Percentiles rank a stretch among this genome's conserved stretches.
Evolutionary conservation across 1,140 invertebrate genomes (phyloP).

Genomic region (Cherax destructor): DNA sequence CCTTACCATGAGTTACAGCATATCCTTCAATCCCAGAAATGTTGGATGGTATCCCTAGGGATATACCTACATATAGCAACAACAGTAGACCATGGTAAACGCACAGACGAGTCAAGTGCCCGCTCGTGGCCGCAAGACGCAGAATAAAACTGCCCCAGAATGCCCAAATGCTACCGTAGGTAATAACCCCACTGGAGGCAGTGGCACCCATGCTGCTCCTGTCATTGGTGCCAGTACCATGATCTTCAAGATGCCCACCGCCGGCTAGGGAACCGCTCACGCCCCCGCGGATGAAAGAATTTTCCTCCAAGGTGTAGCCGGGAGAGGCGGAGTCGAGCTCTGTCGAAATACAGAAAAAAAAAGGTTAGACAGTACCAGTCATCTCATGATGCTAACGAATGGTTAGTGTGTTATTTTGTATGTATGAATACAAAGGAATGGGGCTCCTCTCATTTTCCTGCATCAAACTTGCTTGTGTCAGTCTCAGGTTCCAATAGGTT

Average conservation of each 20-base stretch:
- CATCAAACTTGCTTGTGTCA: too few species aligned
- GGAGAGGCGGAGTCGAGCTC: slow-evolving; percentile 21
- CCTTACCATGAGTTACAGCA: too few species aligned
- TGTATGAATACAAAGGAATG: too few species aligned
- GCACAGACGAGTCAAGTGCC: neutral
- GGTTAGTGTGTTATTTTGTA: neutral
- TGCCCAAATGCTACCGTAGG: too few species aligned
- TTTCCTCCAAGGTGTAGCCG: slow-evolving; percentile 31
- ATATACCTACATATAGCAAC: neutral
- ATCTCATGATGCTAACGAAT: neutral
- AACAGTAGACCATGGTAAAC: neutral
- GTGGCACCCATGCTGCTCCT: slow-evolving; percentile 13
- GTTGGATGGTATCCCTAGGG: too few species aligned
- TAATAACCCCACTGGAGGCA: slow-evolving; percentile 5
- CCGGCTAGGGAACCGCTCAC: neutral
- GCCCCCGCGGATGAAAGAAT: neutral
- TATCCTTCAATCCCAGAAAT: too few species aligned
- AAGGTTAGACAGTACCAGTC: too few species aligned
- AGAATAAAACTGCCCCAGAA: neutral
- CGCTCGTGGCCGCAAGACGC: neutral
- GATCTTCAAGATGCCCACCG: neutral
- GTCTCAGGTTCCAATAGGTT: neutral
- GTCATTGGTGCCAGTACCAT: neutral
- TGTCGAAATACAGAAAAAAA: neutral
- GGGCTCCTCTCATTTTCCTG: too few species aligned